Base-by-base conservation (phyloP, 2,797 vertebrate genomes). In the Diplodus sargus region DNA sequence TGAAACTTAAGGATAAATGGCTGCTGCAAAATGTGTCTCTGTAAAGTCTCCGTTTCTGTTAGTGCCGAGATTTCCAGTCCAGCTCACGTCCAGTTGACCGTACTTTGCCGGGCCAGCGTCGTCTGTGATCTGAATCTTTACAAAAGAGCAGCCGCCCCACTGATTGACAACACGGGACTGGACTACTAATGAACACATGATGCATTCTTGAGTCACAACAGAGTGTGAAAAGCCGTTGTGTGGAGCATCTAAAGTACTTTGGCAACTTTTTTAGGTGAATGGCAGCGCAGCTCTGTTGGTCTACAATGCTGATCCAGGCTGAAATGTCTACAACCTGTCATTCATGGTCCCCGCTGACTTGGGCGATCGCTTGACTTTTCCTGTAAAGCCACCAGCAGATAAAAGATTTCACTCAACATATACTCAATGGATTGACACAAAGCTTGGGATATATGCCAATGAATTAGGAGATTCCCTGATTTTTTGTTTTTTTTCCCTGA, bases 21-120 rank as follows among this genome's bases (percentile, higher is more conserved):
- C 43, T 70, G n/a, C 30, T 78, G 59, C 25, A 51, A 58, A 47
- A 45, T 65, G 56, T 64, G 60, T 78, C 25, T 79, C 51, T 65
- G 60, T 60, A 47, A 78, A 74, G 64, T 73, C 11, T 73, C 25
- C 42, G 39, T 79, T 71, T 54, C 43, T 69, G 54, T 51, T 34
- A 58, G 28, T 56, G 48, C 62, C 47, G 25, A 17, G 20, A 65
- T 39, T 66, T 74, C 43, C 57, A 48, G 64, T n/a, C 7, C 34
- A 70, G 28, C 16, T 66, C 52, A 49, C 13, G 42, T 65, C 16
- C 5, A 49, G 12, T 49, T 22, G 45, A 47, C 45, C 16, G 15
- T 39, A 34, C 23, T 75, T 56, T 58, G 17, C 68, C 30, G 14
- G 69, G 61, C 30, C 10, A 20, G 20, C 16, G 70, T 49, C 57